Base-by-base conservation (phyloP, 1,140 invertebrate species). In the Drosophila lacertosa region DNA sequence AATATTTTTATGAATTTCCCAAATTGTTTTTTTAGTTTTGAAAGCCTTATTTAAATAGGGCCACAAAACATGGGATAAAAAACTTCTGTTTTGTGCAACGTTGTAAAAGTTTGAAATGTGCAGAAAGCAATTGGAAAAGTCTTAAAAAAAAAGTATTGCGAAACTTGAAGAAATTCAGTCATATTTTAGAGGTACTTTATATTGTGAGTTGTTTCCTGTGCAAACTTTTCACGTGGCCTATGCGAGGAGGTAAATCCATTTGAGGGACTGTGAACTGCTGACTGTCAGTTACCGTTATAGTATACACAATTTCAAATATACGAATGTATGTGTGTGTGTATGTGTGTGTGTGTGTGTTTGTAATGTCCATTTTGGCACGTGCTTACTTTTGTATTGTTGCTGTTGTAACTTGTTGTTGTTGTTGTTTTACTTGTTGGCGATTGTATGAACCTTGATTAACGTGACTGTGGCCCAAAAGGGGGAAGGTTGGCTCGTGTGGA, bases 371-470 rank as follows among this genome's bases (percentile, higher is more conserved):
- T 84, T 86, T 86, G 77, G 81, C 81, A 84, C 81, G 81, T 84
- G 81, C 77, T 64, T 58, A 66, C 50, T 57, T 57, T 50, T 50
- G 35, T 67, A 72, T 72, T 80, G 68, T 64, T 81, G 29, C 44
- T 63, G 54, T 53, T 50, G 37, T 64, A 9, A 0, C 2, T 29
- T 65, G 39, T 58, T 71, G 67, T 60, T 71, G 67, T 60, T 72
- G 35, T 60, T 62, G 37, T 51, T 58, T 57, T 54, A 39, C 24
- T 60, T 70, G 71, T 45, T 70, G 73, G 71, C 69, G 69, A 77
- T 84, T 81, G 77, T 81, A 71, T 77, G 77, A 88, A 65, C 65
- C 82, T 88, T 86, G 81, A 86, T 88, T 86, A 88, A 86, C 73
- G 82, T 77, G 80, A 88, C 69, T 64, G 74, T 74, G 35, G 26